These are phyloP conservation scores for Trachelus stipa DNA, from an alignment of 2,888 invertebrate species.

Conservation along the genomic window DNA sequence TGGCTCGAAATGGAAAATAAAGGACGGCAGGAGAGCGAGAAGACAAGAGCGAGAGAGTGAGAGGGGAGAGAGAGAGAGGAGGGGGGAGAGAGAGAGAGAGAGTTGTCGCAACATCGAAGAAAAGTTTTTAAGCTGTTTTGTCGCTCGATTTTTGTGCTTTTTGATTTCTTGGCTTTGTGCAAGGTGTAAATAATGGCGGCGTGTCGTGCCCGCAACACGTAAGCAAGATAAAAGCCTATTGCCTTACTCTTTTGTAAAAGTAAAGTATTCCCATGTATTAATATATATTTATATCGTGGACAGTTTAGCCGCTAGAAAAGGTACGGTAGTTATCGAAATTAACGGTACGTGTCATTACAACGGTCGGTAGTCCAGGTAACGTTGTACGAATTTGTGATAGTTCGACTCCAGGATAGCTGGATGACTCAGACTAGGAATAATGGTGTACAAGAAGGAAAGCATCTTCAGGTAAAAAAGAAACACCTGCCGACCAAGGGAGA, in stretches of 20 bases:
- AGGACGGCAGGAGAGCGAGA: neutral
- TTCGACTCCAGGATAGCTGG: neutral
- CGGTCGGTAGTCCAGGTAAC: conserved; percentile 14
- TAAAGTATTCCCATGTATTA: neutral
- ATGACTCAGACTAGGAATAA: neutral
- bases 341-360: conserved; percentile 21
- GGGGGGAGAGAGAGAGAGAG: neutral
- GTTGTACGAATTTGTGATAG: conserved; percentile 11
- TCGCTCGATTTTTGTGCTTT: neutral
- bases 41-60: too few relatives aligned
- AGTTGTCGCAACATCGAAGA: neutral
- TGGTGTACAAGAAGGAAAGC: neutral
- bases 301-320: neutral
- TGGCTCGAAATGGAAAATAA: neutral
- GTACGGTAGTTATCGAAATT: conserved; percentile 14
- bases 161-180: neutral
- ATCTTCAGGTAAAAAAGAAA: neutral
- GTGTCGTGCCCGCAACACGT: neutral
- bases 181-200: neutral
- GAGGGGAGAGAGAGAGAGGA: too few relatives aligned
- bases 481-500: neutral
- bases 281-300: neutral
- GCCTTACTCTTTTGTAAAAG: neutral
- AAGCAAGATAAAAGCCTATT: neutral
- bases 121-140: neutral